phyloP scores from a whole-genome alignment of 2,797 vertebrate genomes.

The Poeciliopsis turneri region DNA sequence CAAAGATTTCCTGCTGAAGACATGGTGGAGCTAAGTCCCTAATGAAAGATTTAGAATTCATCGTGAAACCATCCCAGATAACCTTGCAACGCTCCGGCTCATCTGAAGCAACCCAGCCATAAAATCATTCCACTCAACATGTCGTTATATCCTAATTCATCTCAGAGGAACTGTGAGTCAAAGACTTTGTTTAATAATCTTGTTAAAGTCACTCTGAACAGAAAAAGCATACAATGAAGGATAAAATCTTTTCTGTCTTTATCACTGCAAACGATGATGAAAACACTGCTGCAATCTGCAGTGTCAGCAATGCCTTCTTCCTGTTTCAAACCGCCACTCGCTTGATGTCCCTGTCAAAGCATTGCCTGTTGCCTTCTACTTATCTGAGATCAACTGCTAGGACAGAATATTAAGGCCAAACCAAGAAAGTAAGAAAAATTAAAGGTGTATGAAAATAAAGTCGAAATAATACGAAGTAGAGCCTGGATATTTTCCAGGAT shows the following conservation, averaged over 20 bases:
- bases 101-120: conserved; percentile 73
- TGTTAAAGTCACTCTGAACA: conserved; percentile 63
- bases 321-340: background rate
- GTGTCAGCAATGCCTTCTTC: background rate
- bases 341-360: background rate
- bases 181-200: conserved; percentile 32
- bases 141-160: conserved; percentile 71
- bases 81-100: conserved; percentile 57
- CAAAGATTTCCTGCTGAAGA: conserved; percentile 19
- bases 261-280: conserved; percentile 25
- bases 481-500: too few relatives aligned
- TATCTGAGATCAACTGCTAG: background rate
- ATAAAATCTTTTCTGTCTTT: conserved; percentile 33
- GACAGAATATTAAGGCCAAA: too few relatives aligned
- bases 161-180: conserved; percentile 52
- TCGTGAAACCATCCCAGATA: conserved; percentile 46
- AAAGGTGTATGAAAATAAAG: too few relatives aligned
- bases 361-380: background rate
- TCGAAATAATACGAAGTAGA: too few relatives aligned
- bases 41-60: conserved; percentile 44
- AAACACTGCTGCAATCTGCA: too few relatives aligned
- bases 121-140: conserved; percentile 73
- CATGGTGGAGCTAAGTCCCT: conserved; percentile 27
- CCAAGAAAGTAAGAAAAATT: too few relatives aligned
- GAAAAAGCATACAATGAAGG: conserved; percentile 42